Percentiles rank a stretch among this genome's conserved stretches.
Evolutionary conservation across 2,888 invertebrate genomes (phyloP).

Genomic region (Troides helena): DNA sequence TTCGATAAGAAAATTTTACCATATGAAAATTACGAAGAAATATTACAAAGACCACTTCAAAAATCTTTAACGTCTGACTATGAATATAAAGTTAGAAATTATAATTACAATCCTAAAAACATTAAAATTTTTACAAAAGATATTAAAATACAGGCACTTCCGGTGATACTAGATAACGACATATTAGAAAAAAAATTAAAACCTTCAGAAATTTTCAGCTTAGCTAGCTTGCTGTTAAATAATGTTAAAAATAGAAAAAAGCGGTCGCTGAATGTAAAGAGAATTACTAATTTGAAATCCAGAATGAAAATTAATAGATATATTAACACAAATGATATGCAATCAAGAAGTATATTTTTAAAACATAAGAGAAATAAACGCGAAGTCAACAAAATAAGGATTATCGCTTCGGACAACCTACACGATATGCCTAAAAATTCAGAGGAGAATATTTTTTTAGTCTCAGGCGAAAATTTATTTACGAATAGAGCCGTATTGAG

Average conservation of each 20-base stretch:
- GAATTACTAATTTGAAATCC: slow-evolving; percentile 49
- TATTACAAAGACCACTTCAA: slow-evolving; percentile 39
- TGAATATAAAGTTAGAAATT: slow-evolving; percentile 28
- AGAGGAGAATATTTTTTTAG: slow-evolving; percentile 54
- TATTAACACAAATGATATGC: slow-evolving; percentile 54
- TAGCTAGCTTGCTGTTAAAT: slow-evolving; percentile 44
- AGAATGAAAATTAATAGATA: slow-evolving; percentile 53
- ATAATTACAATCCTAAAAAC: slow-evolving; percentile 29
- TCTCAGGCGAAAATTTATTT: slow-evolving; percentile 57
- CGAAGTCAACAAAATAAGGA: slow-evolving; percentile 59
- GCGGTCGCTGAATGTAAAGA: slow-evolving; percentile 47
- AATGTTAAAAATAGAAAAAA: slow-evolving; percentile 45
- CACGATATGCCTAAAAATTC: slow-evolving; percentile 40
- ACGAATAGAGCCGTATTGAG: slow-evolving; percentile 53
- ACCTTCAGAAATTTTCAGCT: slow-evolving; percentile 52
- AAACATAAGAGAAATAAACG: slow-evolving; percentile 62
- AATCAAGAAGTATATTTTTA: slow-evolving; percentile 46
- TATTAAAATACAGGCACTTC: slow-evolving; percentile 27
- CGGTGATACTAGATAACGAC: slow-evolving; percentile 43
- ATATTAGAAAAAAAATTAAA: slow-evolving; percentile 51
- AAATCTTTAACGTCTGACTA: slow-evolving; percentile 33
- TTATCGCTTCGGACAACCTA: slow-evolving; percentile 51
- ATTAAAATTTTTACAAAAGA: slow-evolving; percentile 28
- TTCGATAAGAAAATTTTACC: slow-evolving; percentile 44
- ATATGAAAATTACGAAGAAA: slow-evolving; percentile 48